Conservation (phyloP, 1,140 invertebrate species). For the Sarcophaga peregrina region DNA sequence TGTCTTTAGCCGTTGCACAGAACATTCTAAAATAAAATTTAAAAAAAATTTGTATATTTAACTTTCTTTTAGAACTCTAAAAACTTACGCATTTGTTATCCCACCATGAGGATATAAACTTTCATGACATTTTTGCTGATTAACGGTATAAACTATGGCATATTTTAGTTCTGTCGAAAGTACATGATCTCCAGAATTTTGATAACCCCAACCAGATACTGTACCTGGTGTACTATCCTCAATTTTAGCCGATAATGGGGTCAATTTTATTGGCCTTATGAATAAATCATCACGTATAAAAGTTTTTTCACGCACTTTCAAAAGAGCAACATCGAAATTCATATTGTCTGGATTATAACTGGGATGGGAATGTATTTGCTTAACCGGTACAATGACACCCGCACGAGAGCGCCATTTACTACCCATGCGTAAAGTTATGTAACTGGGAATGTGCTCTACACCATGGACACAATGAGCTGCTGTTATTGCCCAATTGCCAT, state of each 20-base stretch:
- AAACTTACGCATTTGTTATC: slow-evolving; percentile 59
- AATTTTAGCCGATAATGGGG: slow-evolving; percentile 48
- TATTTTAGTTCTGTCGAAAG: slow-evolving; percentile 57
- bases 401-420: slow-evolving; percentile 51
- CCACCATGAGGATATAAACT: slow-evolving; percentile 55
- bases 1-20: slow-evolving; percentile 66
- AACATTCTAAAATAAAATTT: slow-evolving; percentile 64
- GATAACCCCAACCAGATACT: slow-evolving; percentile 64
- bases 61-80: neutral
- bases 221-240: slow-evolving; percentile 49
- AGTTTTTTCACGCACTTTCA: slow-evolving; percentile 50
- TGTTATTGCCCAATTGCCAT: slow-evolving; percentile 61
- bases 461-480: slow-evolving; percentile 63
- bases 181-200: slow-evolving; percentile 55
- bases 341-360: slow-evolving; percentile 57
- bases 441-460: slow-evolving; percentile 52
- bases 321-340: slow-evolving; percentile 61
- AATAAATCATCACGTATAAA: slow-evolving; percentile 47
- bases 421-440: slow-evolving; percentile 55
- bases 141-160: slow-evolving; percentile 57
- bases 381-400: slow-evolving; percentile 53
- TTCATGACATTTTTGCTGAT: slow-evolving; percentile 56
- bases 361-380: slow-evolving; percentile 61
- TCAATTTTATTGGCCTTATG: slow-evolving; percentile 53
- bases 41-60: neutral